Conservation (phyloP, 2,113 vertebrate genomes). For the Aramus guarauna region DNA sequence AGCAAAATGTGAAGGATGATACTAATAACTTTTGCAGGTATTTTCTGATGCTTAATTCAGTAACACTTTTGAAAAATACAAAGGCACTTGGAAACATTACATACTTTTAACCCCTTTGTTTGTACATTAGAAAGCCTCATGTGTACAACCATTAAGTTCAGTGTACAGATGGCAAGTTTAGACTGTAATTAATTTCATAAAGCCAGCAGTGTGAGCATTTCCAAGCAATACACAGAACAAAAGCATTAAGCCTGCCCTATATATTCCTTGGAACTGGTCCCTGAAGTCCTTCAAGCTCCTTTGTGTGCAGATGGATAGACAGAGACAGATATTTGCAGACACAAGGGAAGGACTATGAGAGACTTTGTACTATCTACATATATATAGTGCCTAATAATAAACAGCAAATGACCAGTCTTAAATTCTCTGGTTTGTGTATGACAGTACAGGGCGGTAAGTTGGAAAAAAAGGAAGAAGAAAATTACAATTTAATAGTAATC, state of each 20-base stretch:
- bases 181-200: not conserved
- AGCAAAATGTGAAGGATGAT: not conserved
- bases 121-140: not conserved
- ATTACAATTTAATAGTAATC: not conserved
- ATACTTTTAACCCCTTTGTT: not conserved
- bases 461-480: not conserved
- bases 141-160: not conserved
- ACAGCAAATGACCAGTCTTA: not conserved
- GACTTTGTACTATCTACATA: not conserved
- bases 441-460: not conserved
- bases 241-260: not conserved
- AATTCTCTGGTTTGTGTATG: not conserved
- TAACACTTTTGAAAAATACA: not conserved
- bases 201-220: not conserved
- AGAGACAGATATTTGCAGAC: not conserved
- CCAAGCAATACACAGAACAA: not conserved
- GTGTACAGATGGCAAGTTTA: not conserved
- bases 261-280: conserved; percentile 2
- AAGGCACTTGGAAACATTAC: not conserved
- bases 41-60: not conserved
- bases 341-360: not conserved
- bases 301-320: not conserved
- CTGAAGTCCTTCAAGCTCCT: not conserved
- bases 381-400: not conserved
- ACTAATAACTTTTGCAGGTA: not conserved